phyloP scores from a whole-genome alignment of 1,140 invertebrate genomes.

The Cydia strobilella region DNA sequence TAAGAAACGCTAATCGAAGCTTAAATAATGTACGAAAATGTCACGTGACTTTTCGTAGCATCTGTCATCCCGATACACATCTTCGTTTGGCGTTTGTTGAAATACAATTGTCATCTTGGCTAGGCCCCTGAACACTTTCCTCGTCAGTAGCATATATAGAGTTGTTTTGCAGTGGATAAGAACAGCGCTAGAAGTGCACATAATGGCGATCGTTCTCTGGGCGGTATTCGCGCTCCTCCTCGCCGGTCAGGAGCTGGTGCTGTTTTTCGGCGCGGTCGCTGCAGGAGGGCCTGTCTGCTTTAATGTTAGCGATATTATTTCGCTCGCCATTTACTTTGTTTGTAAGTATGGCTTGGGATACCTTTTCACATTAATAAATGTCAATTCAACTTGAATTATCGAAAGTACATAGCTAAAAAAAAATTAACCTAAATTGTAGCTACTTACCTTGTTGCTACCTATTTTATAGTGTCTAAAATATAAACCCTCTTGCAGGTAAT shows the following conservation, averaged over 20 bases:
- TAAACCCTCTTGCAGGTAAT: conserved; percentile 5
- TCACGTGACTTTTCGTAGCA: too few species aligned
- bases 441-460: background rate
- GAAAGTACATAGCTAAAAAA: too few species aligned
- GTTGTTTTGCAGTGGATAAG: background rate
- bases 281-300: background rate
- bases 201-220: background rate
- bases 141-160: background rate
- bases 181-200: background rate
- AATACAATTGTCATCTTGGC: too few species aligned
- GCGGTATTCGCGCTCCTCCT: background rate
- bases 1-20: too few species aligned
- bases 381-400: too few species aligned
- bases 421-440: too few species aligned
- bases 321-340: background rate
- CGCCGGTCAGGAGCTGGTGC: background rate
- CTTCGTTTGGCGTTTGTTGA: too few species aligned
- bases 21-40: too few species aligned
- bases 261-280: background rate
- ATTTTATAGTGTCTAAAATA: background rate
- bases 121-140: too few species aligned
- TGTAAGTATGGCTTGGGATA: background rate
- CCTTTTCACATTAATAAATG: too few species aligned
- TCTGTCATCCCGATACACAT: too few species aligned
- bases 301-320: background rate